Evolutionary conservation across 2,797 vertebrate species (phyloP), one percentile per base, ranked within the genome.

Genomic region (Myripristis jacobus): DNA sequence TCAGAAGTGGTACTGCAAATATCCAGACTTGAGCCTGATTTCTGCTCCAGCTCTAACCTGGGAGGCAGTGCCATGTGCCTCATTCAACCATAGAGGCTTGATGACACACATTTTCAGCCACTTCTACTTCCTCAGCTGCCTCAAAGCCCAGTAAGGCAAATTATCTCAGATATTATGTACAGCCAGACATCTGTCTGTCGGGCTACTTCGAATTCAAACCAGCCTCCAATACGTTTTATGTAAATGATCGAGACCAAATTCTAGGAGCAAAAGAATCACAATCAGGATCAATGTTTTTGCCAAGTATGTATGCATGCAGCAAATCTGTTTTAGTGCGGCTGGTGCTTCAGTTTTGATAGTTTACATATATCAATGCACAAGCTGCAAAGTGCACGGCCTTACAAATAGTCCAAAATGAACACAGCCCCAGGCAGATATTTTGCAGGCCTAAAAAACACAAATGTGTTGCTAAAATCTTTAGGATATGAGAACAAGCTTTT

Each of bases 41-140:
- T 84, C 48, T 66, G 66, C 71, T 78, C 53, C 51, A 53, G 56
- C 57, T 75, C 66, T 81, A 67, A 81, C 77, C 83, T 71, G 60
- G 81, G 70, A 77, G n/a, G 51, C 75, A 69, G 15, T 73, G 24
- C 82, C 62, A 71, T 71, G 79, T 53, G 18, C 69, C 56, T 61
- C 34, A 70, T 16, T 18, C 52, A 70, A 56, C 63, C 54, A 24
- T 43, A 50, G 68, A 3, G 19, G 43, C 64, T 12, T 51, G 25
- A 79, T 60, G 60, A 81, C 36, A 56, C 67, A 72, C 50, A 48
- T 60, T 64, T 70, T 65, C 10, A 6, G 3, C 27, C 27, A 62
- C 29, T 66, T 55, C 51, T 59, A 55, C 21, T 25, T 50, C 50
- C 59, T 36, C 57, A 48, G 52, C 47, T 47, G 56, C 27, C 41